Evolutionary conservation across 2,797 vertebrate genomes (phyloP).

Genomic region (Melanotaenia boesemani): DNA sequence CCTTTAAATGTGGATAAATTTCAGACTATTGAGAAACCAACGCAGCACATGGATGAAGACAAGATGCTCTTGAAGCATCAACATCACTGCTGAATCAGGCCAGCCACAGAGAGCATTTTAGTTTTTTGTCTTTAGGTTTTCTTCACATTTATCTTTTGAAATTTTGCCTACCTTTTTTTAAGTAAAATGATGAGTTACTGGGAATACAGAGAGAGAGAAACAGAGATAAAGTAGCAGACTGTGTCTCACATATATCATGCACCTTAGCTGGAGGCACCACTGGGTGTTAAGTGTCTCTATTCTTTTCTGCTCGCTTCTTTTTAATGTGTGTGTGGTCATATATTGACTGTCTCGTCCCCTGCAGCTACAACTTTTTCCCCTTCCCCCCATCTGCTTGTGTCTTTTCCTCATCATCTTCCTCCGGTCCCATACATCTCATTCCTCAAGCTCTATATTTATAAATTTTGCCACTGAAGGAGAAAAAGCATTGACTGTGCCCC

Average conservation of each 20-base stretch:
- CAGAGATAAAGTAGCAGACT: slow-evolving; percentile 25
- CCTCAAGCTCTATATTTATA: slow-evolving; percentile 55
- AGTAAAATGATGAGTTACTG: slow-evolving; percentile 26
- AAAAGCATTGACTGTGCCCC: background rate
- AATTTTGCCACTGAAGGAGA: slow-evolving; percentile 38
- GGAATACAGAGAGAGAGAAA: slow-evolving; percentile 9
- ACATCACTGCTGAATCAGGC: slow-evolving; percentile 2
- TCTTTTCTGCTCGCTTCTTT: slow-evolving; percentile 27
- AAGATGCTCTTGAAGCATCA: background rate
- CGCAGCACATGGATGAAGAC: slow-evolving; percentile 19
- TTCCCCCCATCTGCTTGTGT: background rate
- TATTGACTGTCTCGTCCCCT: slow-evolving; percentile 32
- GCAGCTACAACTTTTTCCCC: slow-evolving; percentile 7
- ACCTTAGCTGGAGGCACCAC: slow-evolving; percentile 55
- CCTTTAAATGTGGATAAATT: slow-evolving; percentile 70
- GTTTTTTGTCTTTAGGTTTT: background rate
- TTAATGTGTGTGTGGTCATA: slow-evolving; percentile 27
- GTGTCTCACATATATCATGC: slow-evolving; percentile 46
- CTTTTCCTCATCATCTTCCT: slow-evolving; percentile 16
- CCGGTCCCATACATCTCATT: slow-evolving; percentile 37
- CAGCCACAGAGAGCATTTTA: slow-evolving; percentile 22
- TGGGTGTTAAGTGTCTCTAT: slow-evolving; percentile 34
- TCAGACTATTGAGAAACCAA: slow-evolving; percentile 16
- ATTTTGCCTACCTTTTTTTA: slow-evolving; percentile 2
- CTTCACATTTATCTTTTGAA: background rate